Base-by-base conservation (phyloP, 2,888 invertebrate genomes). In the Lordiphosa andalusiaca region DNA sequence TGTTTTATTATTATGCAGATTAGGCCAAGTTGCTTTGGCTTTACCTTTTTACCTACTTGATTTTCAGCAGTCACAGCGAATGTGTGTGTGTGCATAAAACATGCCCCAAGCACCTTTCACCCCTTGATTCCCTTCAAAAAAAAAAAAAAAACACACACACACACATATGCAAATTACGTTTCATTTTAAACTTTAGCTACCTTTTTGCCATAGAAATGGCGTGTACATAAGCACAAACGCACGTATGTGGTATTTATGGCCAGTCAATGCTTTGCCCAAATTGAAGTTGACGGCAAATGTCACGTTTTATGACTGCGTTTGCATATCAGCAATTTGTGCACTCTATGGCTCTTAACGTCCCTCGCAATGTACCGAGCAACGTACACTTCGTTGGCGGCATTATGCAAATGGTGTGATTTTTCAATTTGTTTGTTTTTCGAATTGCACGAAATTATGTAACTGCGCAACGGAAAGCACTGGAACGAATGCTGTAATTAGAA, bases 1-100 rank as follows among this genome's bases (percentile, higher is more conserved):
- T 47, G 63, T 73, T 70, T 85, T 81, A 85, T 85, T 81, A 84
- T 81, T 81, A 85, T 81, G 81, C 69, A 81, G 84, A 81, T 85
- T 85, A 85, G 69, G 62, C 54, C 67, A 68, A 77, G 65, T 76
- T 73, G 52, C 59, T 67, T 67, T 42, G 35, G 67, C 61, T 62
- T 69, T 70, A 73, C 73, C 71, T 73, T 53, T 53, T 59, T 49
- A 44, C 49, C 65, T 55, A 51, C 66, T 52, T 69, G 66, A 64
- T 44, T 57, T 51, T 54, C 42, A 44, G 37, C 30, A 49, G 35
- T 40, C 54, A 42, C 41, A 40, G 37, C 13, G 56, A 41, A 37
- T 40, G 39, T 53, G 47, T 70, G 72, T 39, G 71, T 58, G 41
- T 39, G 48, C 80, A 75, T 78, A 82, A 74, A 75, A 78, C 53